Conservation (phyloP, 1,140 invertebrate species). For the Bradysia coprophila region DNA sequence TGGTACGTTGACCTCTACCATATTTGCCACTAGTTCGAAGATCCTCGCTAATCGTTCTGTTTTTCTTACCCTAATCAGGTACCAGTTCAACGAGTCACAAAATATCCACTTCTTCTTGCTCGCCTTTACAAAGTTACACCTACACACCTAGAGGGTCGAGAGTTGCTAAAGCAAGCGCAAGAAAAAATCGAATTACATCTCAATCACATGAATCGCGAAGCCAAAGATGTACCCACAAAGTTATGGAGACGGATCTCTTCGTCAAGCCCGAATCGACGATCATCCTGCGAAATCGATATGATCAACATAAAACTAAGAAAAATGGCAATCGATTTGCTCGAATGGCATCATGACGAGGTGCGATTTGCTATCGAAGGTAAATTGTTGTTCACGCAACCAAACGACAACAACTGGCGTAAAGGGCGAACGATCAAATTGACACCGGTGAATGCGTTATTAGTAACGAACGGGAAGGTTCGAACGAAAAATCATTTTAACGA, state of each 20-base stretch:
- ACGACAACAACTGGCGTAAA: slow-evolving; percentile 77
- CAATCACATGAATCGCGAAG: slow-evolving; percentile 87
- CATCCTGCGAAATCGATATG: slow-evolving; percentile 61
- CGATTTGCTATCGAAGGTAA: slow-evolving; percentile 72
- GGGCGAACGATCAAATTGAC: slow-evolving; percentile 73
- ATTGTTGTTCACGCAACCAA: slow-evolving; percentile 66
- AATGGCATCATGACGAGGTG: slow-evolving; percentile 84
- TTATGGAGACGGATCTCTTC: slow-evolving; percentile 78
- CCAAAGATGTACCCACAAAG: slow-evolving; percentile 77
- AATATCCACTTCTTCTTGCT: slow-evolving; percentile 81
- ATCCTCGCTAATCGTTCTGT: neutral
- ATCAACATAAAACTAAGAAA: slow-evolving; percentile 74
- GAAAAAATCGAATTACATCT: slow-evolving; percentile 83
- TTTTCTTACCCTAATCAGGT: slow-evolving; percentile 30
- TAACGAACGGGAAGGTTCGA: slow-evolving; percentile 64
- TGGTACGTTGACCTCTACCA: slow-evolving; percentile 38
- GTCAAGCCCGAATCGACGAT: slow-evolving; percentile 44
- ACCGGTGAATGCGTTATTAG: slow-evolving; percentile 68
- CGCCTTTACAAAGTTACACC: slow-evolving; percentile 84
- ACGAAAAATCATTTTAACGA: slow-evolving; percentile 7
- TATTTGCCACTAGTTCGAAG: neutral
- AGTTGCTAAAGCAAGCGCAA: slow-evolving; percentile 64
- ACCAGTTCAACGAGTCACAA: slow-evolving; percentile 75
- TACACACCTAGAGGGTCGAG: slow-evolving; percentile 52
- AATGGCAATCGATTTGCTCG: slow-evolving; percentile 80